Conservation (phyloP, 2,797 vertebrate species). For the Apodemus agrarius region DNA sequence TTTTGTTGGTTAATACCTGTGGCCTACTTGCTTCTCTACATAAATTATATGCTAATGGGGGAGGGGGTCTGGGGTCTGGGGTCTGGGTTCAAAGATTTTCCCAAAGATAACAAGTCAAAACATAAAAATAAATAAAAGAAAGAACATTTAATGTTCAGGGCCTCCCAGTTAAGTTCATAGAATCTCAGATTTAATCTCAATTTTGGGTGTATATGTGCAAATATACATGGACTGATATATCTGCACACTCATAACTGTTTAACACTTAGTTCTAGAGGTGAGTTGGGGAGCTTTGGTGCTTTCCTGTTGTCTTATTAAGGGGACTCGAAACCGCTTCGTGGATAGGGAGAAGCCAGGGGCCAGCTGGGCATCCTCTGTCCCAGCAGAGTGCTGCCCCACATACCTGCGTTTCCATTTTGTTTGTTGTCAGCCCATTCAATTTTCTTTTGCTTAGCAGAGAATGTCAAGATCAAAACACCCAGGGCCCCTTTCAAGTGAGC, state of each 20-base stretch:
- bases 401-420: background rate
- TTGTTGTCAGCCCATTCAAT: background rate
- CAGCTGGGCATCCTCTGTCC: background rate
- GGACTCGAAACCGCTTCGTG: rapidly evolving
- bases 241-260: background rate
- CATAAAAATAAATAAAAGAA: background rate
- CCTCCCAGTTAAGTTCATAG: background rate
- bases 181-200: background rate
- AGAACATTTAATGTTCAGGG: background rate
- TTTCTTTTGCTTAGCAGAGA: background rate
- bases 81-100: background rate
- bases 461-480: background rate
- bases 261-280: background rate
- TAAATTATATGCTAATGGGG: background rate
- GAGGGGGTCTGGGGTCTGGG: background rate
- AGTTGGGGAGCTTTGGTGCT: background rate
- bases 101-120: background rate
- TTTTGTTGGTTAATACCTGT: background rate
- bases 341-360: background rate
- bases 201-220: background rate
- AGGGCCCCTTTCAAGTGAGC: background rate
- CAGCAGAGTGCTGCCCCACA: background rate
- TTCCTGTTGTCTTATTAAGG: background rate
- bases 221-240: background rate
- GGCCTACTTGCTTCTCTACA: background rate